phyloP scores from a whole-genome alignment of 2,113 vertebrate genomes.

The Otus sunia region DNA sequence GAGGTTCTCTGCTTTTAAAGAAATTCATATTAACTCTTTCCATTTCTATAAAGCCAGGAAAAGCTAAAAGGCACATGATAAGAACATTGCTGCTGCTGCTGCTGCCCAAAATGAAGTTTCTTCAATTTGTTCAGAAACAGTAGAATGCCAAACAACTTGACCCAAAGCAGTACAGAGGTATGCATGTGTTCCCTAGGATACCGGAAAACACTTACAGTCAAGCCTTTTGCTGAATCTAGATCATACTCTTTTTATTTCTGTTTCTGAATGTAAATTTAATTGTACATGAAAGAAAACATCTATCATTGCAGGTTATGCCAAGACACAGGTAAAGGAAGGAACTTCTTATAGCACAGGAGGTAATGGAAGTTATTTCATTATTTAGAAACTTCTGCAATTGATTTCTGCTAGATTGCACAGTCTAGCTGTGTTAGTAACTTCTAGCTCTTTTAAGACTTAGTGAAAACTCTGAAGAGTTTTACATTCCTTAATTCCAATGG shows the following conservation, averaged over 20 bases:
- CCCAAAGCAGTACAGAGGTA: neutral
- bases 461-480: neutral
- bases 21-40: neutral
- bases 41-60: neutral
- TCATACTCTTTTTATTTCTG: neutral
- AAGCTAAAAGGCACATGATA: neutral
- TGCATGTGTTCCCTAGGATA: neutral
- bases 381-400: neutral
- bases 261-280: neutral
- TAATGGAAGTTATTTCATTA: neutral
- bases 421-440: neutral
- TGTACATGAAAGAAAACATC: neutral
- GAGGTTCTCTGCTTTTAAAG: neutral
- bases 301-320: neutral
- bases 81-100: neutral
- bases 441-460: neutral
- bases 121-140: neutral
- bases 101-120: neutral
- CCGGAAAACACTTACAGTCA: neutral
- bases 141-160: neutral
- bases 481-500: neutral
- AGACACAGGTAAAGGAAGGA: neutral
- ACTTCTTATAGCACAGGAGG: neutral
- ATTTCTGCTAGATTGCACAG: neutral
- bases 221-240: neutral